These are phyloP conservation scores for Delichon dasypus DNA, from an alignment of 2,797 vertebrate genomes.

Conservation along the genomic window DNA sequence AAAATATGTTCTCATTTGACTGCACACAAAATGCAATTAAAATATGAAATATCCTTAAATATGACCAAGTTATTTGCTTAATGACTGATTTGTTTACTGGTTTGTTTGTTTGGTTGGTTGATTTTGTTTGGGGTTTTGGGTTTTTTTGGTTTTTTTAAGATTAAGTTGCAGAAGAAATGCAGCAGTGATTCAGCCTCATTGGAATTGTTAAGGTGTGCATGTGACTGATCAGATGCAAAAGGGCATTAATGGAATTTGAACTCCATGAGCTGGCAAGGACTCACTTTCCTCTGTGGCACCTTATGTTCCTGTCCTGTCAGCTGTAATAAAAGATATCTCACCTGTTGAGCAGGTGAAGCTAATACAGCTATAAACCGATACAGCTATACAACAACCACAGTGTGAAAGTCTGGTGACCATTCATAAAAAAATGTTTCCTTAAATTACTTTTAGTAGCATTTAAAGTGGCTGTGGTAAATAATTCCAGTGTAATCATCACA, in stretches of 20 bases:
- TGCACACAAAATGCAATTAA: not conserved
- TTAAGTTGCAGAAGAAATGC: not conserved
- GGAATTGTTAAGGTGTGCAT: not conserved
- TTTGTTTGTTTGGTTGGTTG: not conserved
- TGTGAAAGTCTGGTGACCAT: not conserved
- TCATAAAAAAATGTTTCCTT: not conserved
- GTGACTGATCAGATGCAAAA: not conserved
- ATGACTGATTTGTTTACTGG: not conserved
- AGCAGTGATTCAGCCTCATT: not conserved
- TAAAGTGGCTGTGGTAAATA: not conserved
- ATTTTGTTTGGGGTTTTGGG: rapidly evolving
- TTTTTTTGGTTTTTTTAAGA: not conserved
- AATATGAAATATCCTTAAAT: not conserved
- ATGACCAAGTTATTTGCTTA: not conserved
- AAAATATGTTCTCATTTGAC: not conserved
- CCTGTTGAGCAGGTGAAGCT: slow-evolving; percentile 62
- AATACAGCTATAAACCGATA: not conserved
- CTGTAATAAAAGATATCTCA: slow-evolving; percentile 83
- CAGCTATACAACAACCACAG: not conserved
- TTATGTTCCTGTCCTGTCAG: slow-evolving; percentile 81
- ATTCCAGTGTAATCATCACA: not conserved
- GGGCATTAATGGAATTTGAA: not conserved
- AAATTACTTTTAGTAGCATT: not conserved
- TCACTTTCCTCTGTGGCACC: slow-evolving; percentile 80
- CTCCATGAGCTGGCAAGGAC: not conserved